Conservation (phyloP, 1,140 invertebrate genomes). For the Catajapyx aquilonaris region DNA sequence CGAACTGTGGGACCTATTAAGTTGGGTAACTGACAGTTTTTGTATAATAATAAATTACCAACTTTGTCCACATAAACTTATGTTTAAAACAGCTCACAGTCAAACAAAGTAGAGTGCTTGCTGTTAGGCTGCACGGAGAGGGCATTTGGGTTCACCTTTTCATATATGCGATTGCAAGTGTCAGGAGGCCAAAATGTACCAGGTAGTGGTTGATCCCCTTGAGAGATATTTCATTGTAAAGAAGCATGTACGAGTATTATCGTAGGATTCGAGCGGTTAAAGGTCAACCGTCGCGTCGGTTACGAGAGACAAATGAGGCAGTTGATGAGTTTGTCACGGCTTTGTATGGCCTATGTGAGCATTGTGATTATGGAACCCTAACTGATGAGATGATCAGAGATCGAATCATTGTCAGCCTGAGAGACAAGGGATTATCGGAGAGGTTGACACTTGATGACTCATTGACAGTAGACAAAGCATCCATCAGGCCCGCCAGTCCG, state of each 20-base stretch:
- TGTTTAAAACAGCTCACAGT: no score
- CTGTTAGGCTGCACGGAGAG: no score
- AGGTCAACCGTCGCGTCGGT: constrained; percentile 18
- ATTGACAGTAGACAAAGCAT: constrained; percentile 12
- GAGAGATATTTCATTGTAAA: constrained; percentile 16
- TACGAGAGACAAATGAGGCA: constrained; percentile 15
- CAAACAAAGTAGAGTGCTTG: no score
- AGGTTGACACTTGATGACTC: constrained; percentile 11
- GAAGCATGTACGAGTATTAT: no score
- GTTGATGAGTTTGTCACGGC: constrained; percentile 19
- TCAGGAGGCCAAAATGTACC: constrained; percentile 8
- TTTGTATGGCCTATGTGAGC: constrained; percentile 16
- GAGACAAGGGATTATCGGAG: constrained; percentile 12
- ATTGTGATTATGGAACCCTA: constrained; percentile 17
- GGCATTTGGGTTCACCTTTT: no score
- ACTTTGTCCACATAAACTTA: no score
- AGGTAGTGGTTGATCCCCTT: constrained; percentile 12
- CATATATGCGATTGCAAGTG: no score
- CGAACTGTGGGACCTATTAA: no score
- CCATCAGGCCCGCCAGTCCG: constrained; percentile 8
- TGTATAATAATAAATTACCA: no score
- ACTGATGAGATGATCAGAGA: constrained; percentile 19
- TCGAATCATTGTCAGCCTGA: constrained; percentile 17
- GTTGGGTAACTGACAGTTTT: no score
- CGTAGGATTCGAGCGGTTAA: constrained; percentile 17